Evolutionary conservation across 1,140 invertebrate genomes (phyloP).

Genomic region (Cydia amplana): DNA sequence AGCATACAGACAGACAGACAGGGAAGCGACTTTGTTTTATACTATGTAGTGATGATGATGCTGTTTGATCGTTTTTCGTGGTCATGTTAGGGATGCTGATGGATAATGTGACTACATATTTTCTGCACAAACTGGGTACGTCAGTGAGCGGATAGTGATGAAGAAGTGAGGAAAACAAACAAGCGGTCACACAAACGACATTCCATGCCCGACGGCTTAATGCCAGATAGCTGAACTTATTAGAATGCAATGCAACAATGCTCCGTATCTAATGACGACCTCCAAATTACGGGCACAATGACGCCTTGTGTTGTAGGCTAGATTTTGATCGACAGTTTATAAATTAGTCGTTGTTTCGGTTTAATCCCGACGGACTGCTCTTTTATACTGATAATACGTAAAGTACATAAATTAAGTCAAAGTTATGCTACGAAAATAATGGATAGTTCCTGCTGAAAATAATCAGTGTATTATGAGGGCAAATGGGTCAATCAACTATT

Average conservation of each 20-base stretch:
- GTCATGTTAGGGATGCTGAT: no score
- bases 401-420: no score
- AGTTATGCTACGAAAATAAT: no score
- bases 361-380: not conserved
- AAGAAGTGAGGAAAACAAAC: not conserved
- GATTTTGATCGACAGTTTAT: conserved; percentile 7
- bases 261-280: conserved; percentile 10
- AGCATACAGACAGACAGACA: no score
- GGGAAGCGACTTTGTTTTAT: no score
- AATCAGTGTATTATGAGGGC: no score
- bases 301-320: not conserved
- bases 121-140: not conserved
- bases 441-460: no score
- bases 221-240: conserved; percentile 4
- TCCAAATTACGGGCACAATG: conserved; percentile 15
- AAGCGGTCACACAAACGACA: conserved; percentile 21
- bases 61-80: no score
- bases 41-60: no score
- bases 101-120: not conserved
- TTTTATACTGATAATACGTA: not conserved
- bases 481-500: no score
- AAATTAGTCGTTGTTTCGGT: not conserved
- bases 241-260: conserved; percentile 18
- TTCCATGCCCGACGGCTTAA: not conserved
- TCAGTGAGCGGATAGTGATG: not conserved